A percentile compares a stretch with the other conserved stretches of the same genome.
Evolutionary conservation across 23 tunicate genomes (phyloP).

Genomic region (Aplidium turbinatum): DNA sequence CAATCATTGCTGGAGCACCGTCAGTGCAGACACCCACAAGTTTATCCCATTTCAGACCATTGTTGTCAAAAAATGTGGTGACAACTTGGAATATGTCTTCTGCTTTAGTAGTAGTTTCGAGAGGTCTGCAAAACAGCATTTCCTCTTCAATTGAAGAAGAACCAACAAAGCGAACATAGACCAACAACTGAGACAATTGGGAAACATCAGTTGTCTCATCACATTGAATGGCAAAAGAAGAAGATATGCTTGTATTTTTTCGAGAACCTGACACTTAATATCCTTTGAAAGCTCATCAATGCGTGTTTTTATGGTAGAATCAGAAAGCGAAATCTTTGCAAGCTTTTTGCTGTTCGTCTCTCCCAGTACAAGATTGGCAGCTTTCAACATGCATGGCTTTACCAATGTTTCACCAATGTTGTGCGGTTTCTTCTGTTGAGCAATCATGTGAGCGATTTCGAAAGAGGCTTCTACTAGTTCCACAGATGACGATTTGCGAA

Average conservation of each 20-base stretch:
- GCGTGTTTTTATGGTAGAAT: conserved; percentile 45
- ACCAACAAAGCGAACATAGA: conserved; percentile 46
- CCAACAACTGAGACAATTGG: conserved; percentile 44
- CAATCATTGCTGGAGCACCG: conserved; percentile 65
- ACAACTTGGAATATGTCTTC: conserved; percentile 41
- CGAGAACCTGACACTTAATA: conserved; percentile 36
- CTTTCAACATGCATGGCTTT: conserved; percentile 49
- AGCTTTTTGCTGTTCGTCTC: conserved; percentile 27
- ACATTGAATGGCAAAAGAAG: conserved; percentile 49
- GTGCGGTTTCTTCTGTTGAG: too few species aligned
- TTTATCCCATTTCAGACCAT: conserved; percentile 61
- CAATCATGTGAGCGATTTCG: too few species aligned
- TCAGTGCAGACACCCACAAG: conserved; percentile 64
- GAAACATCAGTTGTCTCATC: conserved; percentile 68
- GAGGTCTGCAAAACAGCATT: conserved; percentile 49
- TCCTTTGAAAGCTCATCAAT: conserved; percentile 54
- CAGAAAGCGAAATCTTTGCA: conserved; percentile 38
- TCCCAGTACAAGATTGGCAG: conserved; percentile 34
- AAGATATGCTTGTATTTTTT: conserved; percentile 22
- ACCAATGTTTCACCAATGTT: conserved; percentile 55
- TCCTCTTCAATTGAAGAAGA: conserved; percentile 43
- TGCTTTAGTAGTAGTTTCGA: conserved; percentile 56
- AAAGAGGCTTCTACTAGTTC: conserved; percentile 60
- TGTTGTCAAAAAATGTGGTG: conserved; percentile 31
- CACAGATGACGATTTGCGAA: conserved; percentile 30